Conservation (phyloP, 2,797 vertebrate species). For the Euphonia xanthogaster region DNA sequence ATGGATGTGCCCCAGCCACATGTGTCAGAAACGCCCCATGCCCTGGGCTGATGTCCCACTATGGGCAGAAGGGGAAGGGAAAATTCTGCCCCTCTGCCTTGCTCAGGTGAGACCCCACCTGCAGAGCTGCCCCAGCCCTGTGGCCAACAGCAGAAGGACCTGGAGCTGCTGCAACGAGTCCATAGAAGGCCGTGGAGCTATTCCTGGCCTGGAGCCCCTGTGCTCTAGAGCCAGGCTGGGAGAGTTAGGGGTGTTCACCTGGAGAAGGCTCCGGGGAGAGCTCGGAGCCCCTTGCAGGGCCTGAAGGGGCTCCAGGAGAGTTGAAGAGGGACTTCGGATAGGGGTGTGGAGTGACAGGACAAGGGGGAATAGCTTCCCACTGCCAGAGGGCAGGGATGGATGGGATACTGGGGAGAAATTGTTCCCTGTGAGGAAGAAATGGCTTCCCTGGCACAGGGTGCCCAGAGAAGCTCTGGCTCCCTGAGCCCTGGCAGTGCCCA, state of each 20-base stretch:
- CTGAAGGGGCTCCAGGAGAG: neutral
- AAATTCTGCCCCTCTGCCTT: neutral
- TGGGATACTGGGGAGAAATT: neutral
- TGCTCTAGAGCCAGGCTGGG: neutral
- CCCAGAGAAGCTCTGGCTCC: neutral
- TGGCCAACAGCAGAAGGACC: neutral
- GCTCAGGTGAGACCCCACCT: neutral
- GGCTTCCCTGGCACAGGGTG: neutral
- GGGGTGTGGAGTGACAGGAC: neutral
- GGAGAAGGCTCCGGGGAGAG: neutral
- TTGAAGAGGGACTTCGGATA: neutral
- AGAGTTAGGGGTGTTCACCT: neutral
- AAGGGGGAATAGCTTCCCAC: neutral
- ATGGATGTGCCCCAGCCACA: accelerated
- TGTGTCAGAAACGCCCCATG: neutral
- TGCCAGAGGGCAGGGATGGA: neutral
- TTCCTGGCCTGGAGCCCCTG: neutral
- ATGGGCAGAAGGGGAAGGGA: neutral
- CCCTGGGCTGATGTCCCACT: neutral
- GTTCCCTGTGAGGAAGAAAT: neutral
- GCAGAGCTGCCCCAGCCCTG: neutral
- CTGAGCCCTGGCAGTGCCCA: neutral
- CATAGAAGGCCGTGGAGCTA: neutral
- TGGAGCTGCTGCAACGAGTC: neutral
- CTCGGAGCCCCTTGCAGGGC: neutral